Base-by-base conservation (phyloP, 1,140 invertebrate genomes). In the Pachypeltis micranthus region DNA sequence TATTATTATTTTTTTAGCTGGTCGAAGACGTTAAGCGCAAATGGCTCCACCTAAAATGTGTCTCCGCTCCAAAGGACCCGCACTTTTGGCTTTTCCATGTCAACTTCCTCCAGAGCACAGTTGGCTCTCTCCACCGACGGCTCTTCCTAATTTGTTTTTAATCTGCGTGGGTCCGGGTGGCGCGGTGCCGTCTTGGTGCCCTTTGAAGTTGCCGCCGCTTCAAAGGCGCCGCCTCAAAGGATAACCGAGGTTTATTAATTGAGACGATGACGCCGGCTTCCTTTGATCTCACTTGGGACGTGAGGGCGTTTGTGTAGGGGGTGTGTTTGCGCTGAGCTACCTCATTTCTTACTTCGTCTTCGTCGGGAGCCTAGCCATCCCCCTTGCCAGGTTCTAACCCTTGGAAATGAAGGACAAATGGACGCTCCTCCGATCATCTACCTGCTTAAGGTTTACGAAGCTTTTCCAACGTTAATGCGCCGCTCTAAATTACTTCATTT, bases 171-270 rank as follows among this genome's bases (percentile, higher is more conserved):
- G 47, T 10, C 34, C 10, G 47, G 47, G 47, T 10, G 47, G 47
- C 47, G 47, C 47, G 47, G 47, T 21, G 47, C 47, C 34, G 7
- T 7, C n/a, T 39, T 7, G 34, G 34, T n/a, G n/a, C n/a, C 34
- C 47, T 51, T 51, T 51, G 47, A 51, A 14, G 10, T 51, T 21
- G 19, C 47, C 47, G 47, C 47, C 47, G 21, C 47, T 51, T 51
- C 47, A 51, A 51, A 51, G 47, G 47, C 12, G 19, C 47, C 47
- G 47, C 47, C 23, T 51, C 47, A 51, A 51, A 51, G 47, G 47
- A 51, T 51, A 51, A 51, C 47, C 47, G 47, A 21, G 19, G 47
- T 51, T 51, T 51, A 51, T 51, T 51, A 51, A 51, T 51, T 51
- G 47, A 51, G 47, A 51, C 47, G 47, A 51, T 51, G 47, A 51